Conservation (phyloP, 2,888 invertebrate genomes). For the Thecophora atra region DNA sequence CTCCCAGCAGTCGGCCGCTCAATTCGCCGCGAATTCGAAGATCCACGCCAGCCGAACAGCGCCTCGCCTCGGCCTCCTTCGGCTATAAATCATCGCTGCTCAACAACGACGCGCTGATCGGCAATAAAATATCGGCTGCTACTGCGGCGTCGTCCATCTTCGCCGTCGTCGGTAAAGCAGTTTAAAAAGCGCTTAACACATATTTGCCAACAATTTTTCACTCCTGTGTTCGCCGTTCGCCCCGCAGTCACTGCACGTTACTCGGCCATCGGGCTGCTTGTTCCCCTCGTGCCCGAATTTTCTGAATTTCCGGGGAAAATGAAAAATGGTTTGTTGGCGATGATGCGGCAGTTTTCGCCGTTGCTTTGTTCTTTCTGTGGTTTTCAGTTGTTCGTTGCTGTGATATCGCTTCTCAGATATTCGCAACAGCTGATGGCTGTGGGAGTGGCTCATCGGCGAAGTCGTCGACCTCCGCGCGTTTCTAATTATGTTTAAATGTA, state of each 20-base stretch:
- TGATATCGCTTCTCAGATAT: conserved; percentile 34
- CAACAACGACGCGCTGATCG: conserved; percentile 21
- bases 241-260: conserved; percentile 41
- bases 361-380: background rate
- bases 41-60: background rate
- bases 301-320: conserved; percentile 44
- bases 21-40: conserved; percentile 33
- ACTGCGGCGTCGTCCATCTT: conserved; percentile 29
- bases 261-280: conserved; percentile 39
- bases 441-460: conserved; percentile 49
- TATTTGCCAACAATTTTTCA: conserved; percentile 64
- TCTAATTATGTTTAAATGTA: too few relatives aligned
- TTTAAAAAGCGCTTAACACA: conserved; percentile 66
- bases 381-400: conserved; percentile 30
- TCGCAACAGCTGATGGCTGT: conserved; percentile 44
- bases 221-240: conserved; percentile 24
- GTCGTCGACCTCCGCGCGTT: too few relatives aligned
- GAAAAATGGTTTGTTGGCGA: conserved; percentile 53
- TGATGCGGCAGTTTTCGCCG: conserved; percentile 42
- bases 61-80: conserved; percentile 25
- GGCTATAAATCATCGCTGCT: conserved; percentile 24
- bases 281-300: background rate
- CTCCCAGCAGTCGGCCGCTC: background rate
- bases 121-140: conserved; percentile 23
- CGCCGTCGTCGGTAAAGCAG: conserved; percentile 53